A percentile compares a stretch with the other conserved stretches of the same genome.
These are phyloP conservation scores for Caenorhabditis elegans DNA, from an alignment of 1,140 invertebrate genomes.

Conservation along the genomic window WBcel235 BX284603.4:4080501-4081000, in stretches of 20 bases:
- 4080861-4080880: no score
- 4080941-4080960: no score
- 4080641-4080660: slow-evolving; percentile 91
- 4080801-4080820: no score
- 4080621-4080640: slow-evolving; percentile 77
- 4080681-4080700: slow-evolving; percentile 81
- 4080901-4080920: no score
- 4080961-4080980: no score
- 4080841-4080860: no score
- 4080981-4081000: no score
- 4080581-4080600: slow-evolving; percentile 79
- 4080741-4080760: slow-evolving; percentile 23
- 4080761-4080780: background rate
- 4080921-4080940: no score
- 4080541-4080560: slow-evolving; percentile 67
- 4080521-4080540: slow-evolving; percentile 41
- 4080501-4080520: slow-evolving; percentile 73
- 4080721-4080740: slow-evolving; percentile 78
- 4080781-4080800: background rate
- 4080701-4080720: slow-evolving; percentile 88
- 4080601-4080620: slow-evolving; percentile 68
- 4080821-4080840: no score
- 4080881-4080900: no score
- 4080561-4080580: slow-evolving; percentile 81
- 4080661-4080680: slow-evolving; percentile 81